Evolutionary conservation across 1,140 invertebrate species (phyloP), one percentile per base, ranked within the genome.

Genomic region (Meloidogyne chitwoodi): DNA sequence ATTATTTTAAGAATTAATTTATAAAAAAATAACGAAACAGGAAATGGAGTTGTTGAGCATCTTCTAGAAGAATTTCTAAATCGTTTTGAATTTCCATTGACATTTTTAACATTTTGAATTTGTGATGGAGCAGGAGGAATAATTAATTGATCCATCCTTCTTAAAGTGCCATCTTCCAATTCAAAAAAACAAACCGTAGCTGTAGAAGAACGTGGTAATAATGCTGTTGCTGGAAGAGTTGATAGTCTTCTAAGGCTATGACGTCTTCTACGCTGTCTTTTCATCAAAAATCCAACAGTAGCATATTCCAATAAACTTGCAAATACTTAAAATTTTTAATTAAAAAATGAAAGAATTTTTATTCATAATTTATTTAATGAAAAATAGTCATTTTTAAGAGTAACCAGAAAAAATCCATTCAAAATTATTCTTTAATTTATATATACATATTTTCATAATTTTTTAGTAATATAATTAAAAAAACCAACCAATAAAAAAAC

Each of bases 401-500:
- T n/a, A n/a, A n/a, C n/a, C n/a, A n/a, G n/a, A n/a, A n/a, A n/a
- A n/a, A n/a, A n/a, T n/a, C n/a, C n/a, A n/a, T n/a, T n/a, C n/a
- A n/a, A n/a, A n/a, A n/a, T n/a, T n/a, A n/a, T n/a, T n/a, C n/a
- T n/a, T n/a, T n/a, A n/a, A n/a, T 38, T 38, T 38, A 10, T 38
- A 38, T 38, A 10, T 38, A 38, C 34, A 10, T 38, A 38, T 38
- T 38, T 38, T 38, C 34, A n/a, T n/a, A n/a, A n/a, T n/a, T n/a
- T n/a, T n/a, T n/a, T n/a, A n/a, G n/a, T n/a, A n/a, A n/a, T n/a
- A n/a, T n/a, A n/a, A n/a, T n/a, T n/a, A n/a, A n/a, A n/a, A n/a
- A n/a, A n/a, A n/a, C n/a, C n/a, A n/a, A 56, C 85, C 84, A 44
- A 87, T 86, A 29, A 88, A 83, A 68, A 87, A 87, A 73, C 85